Base-by-base conservation (phyloP, 2,797 vertebrate species). In the Halcyon chelicuti region DNA sequence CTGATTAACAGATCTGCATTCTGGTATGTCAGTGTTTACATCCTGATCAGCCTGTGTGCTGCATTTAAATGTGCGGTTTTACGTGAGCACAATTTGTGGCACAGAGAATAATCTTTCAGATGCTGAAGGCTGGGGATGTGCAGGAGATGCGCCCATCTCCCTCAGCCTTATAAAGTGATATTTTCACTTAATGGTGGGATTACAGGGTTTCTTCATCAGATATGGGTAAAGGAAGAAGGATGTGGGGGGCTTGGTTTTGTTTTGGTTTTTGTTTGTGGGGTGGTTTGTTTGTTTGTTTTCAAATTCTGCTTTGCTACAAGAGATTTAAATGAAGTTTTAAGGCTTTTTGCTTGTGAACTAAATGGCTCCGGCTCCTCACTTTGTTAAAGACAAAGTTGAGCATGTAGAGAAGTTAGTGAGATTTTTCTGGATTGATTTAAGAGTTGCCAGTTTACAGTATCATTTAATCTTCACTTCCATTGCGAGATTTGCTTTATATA, bases 1-100 rank as follows among this genome's bases (percentile, higher is more conserved):
- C 75, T 96, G 91, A 96, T 92, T 88, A 96, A 85, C 15, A 9
- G 37, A 72, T 92, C 87, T 82, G 51, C 74, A 55, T 96, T 82
- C 51, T 85, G 80, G 85, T 81, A 81, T 88, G 94, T 90, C 68
- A 93, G 90, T 84, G 75, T 91, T 95, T 93, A 73, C 58, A 39
- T 62, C 76, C 60, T 72, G 65, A 84, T 95, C 88, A 75, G 83
- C 60, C 65, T 82, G 63, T 73, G 37, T 57, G 70, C 81, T 12
- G 57, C 33, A 60, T 91, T 90, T 88, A 88, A 91, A 80, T 71
- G 39, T 7, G 65, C 49, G 26, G 4, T 86, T 90, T 79, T 63
- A 75, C 61, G 52, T 76, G 15, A 83, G 61, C 40, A 51, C 31
- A 84, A 74, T 71, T 54, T 60, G 85, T 80, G 55, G n/a, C 54